Base-by-base conservation (phyloP, 2,113 vertebrate species). In the Toxotes chatareus region DNA sequence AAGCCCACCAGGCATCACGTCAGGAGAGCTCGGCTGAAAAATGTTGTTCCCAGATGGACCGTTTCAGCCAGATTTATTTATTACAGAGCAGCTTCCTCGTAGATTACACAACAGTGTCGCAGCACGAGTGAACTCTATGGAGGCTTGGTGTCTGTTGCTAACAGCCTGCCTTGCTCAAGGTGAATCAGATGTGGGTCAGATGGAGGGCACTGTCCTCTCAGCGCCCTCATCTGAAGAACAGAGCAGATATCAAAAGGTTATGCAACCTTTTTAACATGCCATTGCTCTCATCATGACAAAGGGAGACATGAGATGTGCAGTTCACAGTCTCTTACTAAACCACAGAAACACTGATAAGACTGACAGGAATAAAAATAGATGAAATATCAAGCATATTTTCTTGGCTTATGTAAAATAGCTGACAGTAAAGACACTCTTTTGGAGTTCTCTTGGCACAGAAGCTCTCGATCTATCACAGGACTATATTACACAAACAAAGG, bases 1-100 rank as follows among this genome's bases (percentile, higher is more conserved):
- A 94, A 93, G 91, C 92, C 92, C 92, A 90, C 88, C 90, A 93
- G 92, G 91, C 88, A 90, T 87, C 91, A 87, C 66, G 83, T 93
- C 87, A 85, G 89, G 88, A 92, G 84, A 91, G 79, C 85, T 88
- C 72, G 72, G 84, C 88, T 75, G 77, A 92, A 92, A 92, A 93
- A 91, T 90, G 85, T 86, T 88, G 82, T 85, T 93, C 92, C 92
- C 93, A 94, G 90, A 94, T 91, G 91, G 91, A 89, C 77, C 23
- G 66, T 85, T 90, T 92, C 84, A 88, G 73, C 78, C 85, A 83
- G 82, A 86, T 91, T 89, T 91, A 94, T 93, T 93, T 94, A 89
- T 89, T 88, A 75, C 79, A 34, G 79, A 73, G 80, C 88, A 60
- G 90, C 90, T 91, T 92, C 91, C 89, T 88, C 75, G 3, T 53